Percentiles rank a stretch among this genome's conserved stretches.
Conservation (phyloP, 1,140 invertebrate genomes). For the Eumaeus atala region DNA sequence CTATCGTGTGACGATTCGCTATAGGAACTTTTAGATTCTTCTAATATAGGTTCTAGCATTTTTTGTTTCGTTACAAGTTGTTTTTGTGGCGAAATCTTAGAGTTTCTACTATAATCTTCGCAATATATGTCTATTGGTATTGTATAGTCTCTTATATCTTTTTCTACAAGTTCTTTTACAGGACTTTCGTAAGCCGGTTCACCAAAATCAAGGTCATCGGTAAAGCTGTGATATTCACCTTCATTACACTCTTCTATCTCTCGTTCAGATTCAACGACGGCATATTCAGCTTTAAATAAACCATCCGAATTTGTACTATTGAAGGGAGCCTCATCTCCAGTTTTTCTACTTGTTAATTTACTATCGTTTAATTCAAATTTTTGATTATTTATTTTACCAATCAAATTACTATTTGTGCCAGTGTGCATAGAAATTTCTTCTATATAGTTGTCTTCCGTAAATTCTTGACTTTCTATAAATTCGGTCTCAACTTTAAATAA, state of each 20-base stretch:
- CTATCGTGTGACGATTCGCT: constrained; percentile 38
- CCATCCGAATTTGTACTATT: background rate
- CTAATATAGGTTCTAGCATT: constrained; percentile 54
- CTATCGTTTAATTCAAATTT: constrained; percentile 6
- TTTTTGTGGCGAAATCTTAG: constrained; percentile 43
- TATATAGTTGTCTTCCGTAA: constrained; percentile 62
- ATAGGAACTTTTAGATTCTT: constrained; percentile 59
- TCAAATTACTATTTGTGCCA: constrained; percentile 4
- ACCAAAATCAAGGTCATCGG: constrained; percentile 55
- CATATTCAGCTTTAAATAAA: constrained; percentile 27
- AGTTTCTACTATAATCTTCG: constrained; percentile 46
- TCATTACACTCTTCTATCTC: constrained; percentile 34
- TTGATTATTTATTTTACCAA: constrained; percentile 4
- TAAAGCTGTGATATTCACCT: constrained; percentile 66
- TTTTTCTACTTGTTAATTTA: constrained; percentile 11
- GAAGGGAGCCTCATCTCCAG: background rate
- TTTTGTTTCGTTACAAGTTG: constrained; percentile 28
- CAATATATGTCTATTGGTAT: constrained; percentile 62
- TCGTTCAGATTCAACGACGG: constrained; percentile 25
- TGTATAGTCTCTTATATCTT: constrained; percentile 68
- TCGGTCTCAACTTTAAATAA: constrained; percentile 43
- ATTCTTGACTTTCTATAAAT: constrained; percentile 64
- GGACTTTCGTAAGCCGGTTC: constrained; percentile 59
- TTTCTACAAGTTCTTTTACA: constrained; percentile 61
- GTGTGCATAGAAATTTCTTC: constrained; percentile 20